These are phyloP conservation scores for Pavo muticus DNA, from an alignment of 2,113 vertebrate genomes.

Conservation along the genomic window DNA sequence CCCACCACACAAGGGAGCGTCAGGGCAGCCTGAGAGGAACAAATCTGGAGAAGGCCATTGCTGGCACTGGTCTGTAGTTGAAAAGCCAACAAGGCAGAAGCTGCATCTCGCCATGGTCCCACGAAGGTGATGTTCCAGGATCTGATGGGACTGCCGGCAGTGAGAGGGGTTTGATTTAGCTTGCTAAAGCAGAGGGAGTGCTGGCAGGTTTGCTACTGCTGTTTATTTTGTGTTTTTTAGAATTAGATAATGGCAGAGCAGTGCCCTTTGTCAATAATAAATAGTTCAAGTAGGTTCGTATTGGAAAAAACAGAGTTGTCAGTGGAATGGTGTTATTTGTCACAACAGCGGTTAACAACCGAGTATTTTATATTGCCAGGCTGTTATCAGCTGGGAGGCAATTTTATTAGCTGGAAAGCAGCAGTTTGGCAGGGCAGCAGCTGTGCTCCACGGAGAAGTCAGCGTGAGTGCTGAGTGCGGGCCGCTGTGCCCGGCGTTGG, in stretches of 20 bases:
- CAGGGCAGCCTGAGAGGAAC: neutral
- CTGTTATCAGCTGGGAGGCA: slow-evolving; percentile 46
- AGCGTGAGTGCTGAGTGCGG: neutral
- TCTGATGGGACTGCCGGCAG: neutral
- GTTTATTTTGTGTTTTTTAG: slow-evolving; percentile 18
- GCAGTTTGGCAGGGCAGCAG: slow-evolving; percentile 11
- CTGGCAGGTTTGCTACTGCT: neutral
- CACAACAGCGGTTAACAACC: slow-evolving; percentile 48
- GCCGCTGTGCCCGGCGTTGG: neutral
- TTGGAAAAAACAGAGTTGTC: slow-evolving; percentile 41
- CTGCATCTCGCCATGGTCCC: neutral
- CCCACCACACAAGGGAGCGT: neutral
- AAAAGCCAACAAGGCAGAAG: neutral
- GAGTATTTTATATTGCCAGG: neutral
- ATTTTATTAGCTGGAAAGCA: slow-evolving; percentile 27
- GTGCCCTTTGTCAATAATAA: slow-evolving; percentile 14
- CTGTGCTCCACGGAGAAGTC: neutral
- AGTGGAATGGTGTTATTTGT: slow-evolving; percentile 54
- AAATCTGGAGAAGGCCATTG: neutral
- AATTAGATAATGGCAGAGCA: slow-evolving; percentile 36
- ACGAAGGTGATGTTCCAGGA: neutral
- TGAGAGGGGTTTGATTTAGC: slow-evolving; percentile 4
- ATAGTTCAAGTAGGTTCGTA: slow-evolving; percentile 31
- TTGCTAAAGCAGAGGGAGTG: neutral
- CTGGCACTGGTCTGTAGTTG: neutral